Evolutionary conservation across 2,113 vertebrate genomes (phyloP).

Genomic region (Ptyas mucosa): DNA sequence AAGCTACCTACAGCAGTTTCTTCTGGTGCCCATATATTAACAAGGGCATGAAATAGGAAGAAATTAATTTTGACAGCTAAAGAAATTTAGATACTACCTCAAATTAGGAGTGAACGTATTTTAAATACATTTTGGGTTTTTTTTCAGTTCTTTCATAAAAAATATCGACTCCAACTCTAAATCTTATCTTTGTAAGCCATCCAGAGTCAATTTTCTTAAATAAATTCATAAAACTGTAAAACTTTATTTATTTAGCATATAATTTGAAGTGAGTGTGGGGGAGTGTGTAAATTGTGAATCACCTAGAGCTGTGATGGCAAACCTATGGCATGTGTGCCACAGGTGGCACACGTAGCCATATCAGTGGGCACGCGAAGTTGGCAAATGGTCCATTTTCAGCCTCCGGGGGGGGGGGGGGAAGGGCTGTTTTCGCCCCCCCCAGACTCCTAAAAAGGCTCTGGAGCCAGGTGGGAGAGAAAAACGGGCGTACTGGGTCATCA

Average conservation of each 20-base stretch:
- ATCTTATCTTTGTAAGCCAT: not conserved
- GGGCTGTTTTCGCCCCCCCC: too few species aligned
- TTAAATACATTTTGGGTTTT: not conserved
- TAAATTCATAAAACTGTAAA: not conserved
- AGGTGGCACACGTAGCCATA: too few species aligned
- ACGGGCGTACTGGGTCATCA: too few species aligned
- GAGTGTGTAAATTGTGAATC: not conserved
- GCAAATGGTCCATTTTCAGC: too few species aligned
- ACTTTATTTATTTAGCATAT: not conserved
- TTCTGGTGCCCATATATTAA: not conserved
- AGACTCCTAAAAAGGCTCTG: too few species aligned
- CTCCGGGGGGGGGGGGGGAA: too few species aligned
- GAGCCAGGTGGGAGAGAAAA: too few species aligned
- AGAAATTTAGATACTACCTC: not conserved
- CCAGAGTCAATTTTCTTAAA: not conserved
- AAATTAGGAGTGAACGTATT: not conserved
- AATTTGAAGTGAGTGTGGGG: not conserved
- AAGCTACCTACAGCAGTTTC: slow-evolving; percentile 23
- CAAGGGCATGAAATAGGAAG: not conserved
- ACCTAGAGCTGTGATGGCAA: not conserved
- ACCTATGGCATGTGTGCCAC: too few species aligned
- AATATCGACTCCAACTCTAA: not conserved
- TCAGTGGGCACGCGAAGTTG: too few species aligned
- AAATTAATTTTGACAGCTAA: not conserved
- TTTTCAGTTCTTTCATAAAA: not conserved